A percentile compares a stretch with the other conserved stretches of the same genome.
These are phyloP conservation scores for Shinisaurus crocodilurus DNA, from an alignment of 2,113 vertebrate species.

Conservation along the genomic window DNA sequence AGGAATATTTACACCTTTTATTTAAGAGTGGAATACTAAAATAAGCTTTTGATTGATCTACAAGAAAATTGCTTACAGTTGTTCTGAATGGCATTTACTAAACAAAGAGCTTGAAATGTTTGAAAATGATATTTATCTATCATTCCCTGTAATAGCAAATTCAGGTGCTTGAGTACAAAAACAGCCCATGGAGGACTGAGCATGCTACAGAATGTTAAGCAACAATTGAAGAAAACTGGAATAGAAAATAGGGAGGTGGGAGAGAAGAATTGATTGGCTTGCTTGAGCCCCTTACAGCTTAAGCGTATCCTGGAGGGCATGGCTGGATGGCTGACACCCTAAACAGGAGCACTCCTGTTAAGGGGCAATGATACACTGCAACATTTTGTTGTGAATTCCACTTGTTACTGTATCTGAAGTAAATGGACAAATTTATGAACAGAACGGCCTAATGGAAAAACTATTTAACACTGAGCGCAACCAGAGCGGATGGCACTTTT, in stretches of 20 bases:
- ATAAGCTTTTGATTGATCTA: background rate
- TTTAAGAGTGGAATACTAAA: background rate
- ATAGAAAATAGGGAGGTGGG: background rate
- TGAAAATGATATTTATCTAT: background rate
- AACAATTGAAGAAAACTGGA: background rate
- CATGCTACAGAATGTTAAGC: background rate
- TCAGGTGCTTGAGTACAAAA: background rate
- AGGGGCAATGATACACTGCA: background rate
- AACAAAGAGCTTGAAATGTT: background rate
- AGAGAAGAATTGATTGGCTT: background rate
- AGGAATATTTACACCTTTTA: slow-evolving; percentile 7
- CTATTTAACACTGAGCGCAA: slow-evolving; percentile 21
- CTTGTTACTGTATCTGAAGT: background rate
- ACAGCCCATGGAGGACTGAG: background rate
- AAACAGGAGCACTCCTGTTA: background rate
- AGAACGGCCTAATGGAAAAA: background rate
- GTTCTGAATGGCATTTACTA: background rate
- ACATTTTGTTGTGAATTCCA: background rate
- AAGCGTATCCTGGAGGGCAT: too few relatives aligned
- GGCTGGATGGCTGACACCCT: background rate
- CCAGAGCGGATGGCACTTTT: background rate
- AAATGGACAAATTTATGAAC: slow-evolving; percentile 13
- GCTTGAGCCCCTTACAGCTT: too few relatives aligned
- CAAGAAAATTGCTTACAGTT: background rate
- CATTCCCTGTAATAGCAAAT: background rate